Percentiles rank a stretch among this genome's conserved stretches.
Conservation (phyloP, 53 echinoderm and acorn worm genomes). For the Mesocentrotus franciscanus region DNA sequence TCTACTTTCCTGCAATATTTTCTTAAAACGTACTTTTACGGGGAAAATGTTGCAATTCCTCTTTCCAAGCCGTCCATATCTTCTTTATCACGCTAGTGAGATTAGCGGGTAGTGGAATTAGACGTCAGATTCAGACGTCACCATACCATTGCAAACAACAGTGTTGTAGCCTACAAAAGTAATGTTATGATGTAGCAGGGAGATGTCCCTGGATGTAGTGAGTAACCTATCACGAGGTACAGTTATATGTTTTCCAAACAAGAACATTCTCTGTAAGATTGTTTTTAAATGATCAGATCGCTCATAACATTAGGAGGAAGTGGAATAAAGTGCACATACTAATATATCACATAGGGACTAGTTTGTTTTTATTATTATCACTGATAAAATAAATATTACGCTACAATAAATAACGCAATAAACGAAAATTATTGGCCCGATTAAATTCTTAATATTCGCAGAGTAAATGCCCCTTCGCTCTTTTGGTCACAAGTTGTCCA, state of each 20-base stretch:
- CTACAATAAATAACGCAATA: background rate
- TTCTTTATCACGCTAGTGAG: background rate
- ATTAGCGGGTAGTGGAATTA: background rate
- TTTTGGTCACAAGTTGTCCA: no score
- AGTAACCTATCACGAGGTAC: background rate
- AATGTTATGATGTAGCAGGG: no score
- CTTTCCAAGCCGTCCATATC: background rate
- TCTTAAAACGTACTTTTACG: no score
- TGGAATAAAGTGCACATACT: background rate
- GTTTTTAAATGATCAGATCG: background rate
- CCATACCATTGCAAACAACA: no score
- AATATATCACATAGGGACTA: no score
- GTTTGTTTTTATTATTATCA: background rate
- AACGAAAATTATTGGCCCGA: background rate
- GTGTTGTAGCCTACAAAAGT: no score
- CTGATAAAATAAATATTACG: background rate
- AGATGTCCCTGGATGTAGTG: no score
- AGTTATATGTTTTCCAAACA: background rate
- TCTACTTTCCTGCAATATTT: no score
- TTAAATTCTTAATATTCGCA: background rate
- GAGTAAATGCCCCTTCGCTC: background rate
- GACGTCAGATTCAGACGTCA: background rate
- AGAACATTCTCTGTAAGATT: background rate
- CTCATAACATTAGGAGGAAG: background rate
- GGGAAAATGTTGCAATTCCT: no score